Conservation (phyloP, 2,888 invertebrate species). For the Melitaea athalia region DNA sequence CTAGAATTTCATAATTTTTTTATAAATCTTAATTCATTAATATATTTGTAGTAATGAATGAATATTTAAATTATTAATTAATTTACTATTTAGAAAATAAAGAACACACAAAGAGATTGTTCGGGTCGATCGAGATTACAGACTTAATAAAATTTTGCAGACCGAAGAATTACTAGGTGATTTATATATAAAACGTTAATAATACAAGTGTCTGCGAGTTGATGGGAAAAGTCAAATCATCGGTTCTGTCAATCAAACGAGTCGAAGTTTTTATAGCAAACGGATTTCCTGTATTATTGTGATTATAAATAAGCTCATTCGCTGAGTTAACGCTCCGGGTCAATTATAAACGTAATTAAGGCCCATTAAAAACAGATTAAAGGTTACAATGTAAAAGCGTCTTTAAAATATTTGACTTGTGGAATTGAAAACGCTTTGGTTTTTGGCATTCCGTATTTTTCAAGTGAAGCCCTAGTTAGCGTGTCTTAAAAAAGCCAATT, state of each 20-base stretch:
- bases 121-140: too few relatives aligned
- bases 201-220: neutral
- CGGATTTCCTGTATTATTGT: slow-evolving; percentile 8
- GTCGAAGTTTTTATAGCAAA: slow-evolving; percentile 5
- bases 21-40: too few relatives aligned
- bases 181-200: neutral
- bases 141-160: too few relatives aligned
- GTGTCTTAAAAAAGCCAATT: too few relatives aligned
- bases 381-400: slow-evolving; percentile 9
- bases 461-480: too few relatives aligned
- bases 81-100: too few relatives aligned
- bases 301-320: neutral
- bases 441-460: neutral
- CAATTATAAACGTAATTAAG: slow-evolving; percentile 34
- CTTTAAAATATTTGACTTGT: slow-evolving; percentile 4
- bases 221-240: slow-evolving; percentile 5
- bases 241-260: slow-evolving; percentile 8
- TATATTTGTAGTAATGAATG: too few relatives aligned
- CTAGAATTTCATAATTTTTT: neutral
- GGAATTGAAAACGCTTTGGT: neutral
- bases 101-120: too few relatives aligned
- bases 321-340: neutral
- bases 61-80: too few relatives aligned
- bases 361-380: slow-evolving; percentile 23
- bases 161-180: too few relatives aligned